A percentile compares a stretch with the other conserved stretches of the same genome.
These are phyloP conservation scores for Pimpla rufipes DNA, from an alignment of 2,888 invertebrate species.

Conservation along the genomic window DNA sequence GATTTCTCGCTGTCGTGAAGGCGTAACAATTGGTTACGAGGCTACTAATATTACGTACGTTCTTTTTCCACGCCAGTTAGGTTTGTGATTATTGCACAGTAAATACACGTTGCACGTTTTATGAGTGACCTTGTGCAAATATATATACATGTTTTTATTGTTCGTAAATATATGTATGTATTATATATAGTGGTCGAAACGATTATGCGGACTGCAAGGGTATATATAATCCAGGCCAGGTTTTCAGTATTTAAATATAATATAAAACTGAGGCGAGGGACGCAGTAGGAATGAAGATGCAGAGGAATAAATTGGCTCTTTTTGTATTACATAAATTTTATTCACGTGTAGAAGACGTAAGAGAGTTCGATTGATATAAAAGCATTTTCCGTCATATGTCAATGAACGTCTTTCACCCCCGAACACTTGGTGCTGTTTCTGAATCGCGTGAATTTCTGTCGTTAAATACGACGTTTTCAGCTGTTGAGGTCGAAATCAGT, in stretches of 20 bases:
- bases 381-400: background rate
- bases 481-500: background rate
- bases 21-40: background rate
- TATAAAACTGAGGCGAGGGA: background rate
- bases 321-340: constrained; percentile 5
- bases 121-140: background rate
- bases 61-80: background rate
- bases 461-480: background rate
- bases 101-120: background rate
- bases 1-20: background rate
- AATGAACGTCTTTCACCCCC: too few species aligned
- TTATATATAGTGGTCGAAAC: background rate
- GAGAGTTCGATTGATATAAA: background rate
- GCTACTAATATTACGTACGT: background rate
- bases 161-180: too few species aligned
- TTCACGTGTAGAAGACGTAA: background rate
- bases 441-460: background rate
- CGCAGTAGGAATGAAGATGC: background rate
- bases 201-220: background rate
- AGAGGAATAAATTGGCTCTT: background rate
- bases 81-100: background rate
- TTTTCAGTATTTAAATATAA: background rate
- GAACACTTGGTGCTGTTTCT: background rate
- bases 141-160: too few species aligned
- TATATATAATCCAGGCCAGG: background rate